Conservation (phyloP, 2,888 invertebrate genomes). For the Melanchra persicariae region DNA sequence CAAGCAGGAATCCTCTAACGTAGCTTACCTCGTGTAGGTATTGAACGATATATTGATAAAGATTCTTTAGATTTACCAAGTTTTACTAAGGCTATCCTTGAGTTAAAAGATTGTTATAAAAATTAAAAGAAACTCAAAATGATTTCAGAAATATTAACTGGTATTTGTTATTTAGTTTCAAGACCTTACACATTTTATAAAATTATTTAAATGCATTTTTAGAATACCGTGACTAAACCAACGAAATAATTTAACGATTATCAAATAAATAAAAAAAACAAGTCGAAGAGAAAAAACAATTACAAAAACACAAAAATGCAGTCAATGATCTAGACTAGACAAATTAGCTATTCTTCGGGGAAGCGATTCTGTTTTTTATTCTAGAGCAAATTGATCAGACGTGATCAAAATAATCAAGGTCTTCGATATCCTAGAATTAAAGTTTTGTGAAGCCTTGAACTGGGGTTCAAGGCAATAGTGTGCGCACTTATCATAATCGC, state of each 20-base stretch:
- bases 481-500: no score
- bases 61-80: background rate
- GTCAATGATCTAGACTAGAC: conserved; percentile 7
- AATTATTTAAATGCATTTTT: background rate
- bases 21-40: conserved; percentile 19
- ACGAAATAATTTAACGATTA: background rate
- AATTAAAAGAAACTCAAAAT: no score
- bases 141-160: no score
- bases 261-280: background rate
- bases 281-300: background rate
- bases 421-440: conserved; percentile 1
- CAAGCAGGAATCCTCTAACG: conserved; percentile 40
- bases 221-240: background rate
- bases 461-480: no score
- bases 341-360: conserved; percentile 4
- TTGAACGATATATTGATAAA: conserved; percentile 4
- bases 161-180: no score
- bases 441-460: background rate
- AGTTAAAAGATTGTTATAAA: background rate
- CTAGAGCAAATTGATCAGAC: conserved; percentile 1
- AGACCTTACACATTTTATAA: no score
- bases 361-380: conserved; percentile 13
- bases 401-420: conserved; percentile 13
- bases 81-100: background rate
- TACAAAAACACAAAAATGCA: conserved; percentile 12